Percentiles rank a stretch among this genome's conserved stretches.
Conservation (phyloP, 2,113 vertebrate species). For the Centropus unirufus region DNA sequence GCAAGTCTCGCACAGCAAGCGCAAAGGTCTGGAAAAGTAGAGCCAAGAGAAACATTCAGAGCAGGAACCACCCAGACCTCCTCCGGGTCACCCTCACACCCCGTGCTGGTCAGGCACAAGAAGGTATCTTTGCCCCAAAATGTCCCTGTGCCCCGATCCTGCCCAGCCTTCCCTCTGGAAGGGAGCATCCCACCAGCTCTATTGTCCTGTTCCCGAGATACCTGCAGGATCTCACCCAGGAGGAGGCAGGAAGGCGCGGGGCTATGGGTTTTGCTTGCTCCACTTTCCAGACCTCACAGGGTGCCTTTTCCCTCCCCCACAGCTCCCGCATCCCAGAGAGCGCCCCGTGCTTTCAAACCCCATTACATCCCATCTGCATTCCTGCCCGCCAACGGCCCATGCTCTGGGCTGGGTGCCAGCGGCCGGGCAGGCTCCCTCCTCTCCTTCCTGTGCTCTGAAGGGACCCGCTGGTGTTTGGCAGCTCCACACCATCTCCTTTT, state of each 20-base stretch:
- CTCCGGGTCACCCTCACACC: not conserved
- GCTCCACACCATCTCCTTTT: not conserved
- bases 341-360: not conserved
- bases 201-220: not conserved
- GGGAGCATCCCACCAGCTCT: not conserved
- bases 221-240: not conserved
- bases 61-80: not conserved
- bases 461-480: not conserved
- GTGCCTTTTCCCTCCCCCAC: not conserved
- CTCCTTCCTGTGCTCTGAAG: not conserved
- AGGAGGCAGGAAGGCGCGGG: not conserved
- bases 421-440: not conserved
- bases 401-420: not conserved
- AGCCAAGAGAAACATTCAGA: not conserved
- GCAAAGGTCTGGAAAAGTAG: not conserved
- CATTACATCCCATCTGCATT: slow-evolving; percentile 41
- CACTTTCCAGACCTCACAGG: not conserved
- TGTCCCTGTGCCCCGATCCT: not conserved
- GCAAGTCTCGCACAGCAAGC: not conserved
- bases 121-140: not conserved
- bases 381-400: slow-evolving; percentile 14
- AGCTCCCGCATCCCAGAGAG: not conserved
- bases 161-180: not conserved
- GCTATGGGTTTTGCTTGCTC: not conserved
- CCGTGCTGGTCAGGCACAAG: not conserved